These are phyloP conservation scores for Tadarida brasiliensis DNA, from an alignment of 2,797 vertebrate species.

Conservation along the genomic window DNA sequence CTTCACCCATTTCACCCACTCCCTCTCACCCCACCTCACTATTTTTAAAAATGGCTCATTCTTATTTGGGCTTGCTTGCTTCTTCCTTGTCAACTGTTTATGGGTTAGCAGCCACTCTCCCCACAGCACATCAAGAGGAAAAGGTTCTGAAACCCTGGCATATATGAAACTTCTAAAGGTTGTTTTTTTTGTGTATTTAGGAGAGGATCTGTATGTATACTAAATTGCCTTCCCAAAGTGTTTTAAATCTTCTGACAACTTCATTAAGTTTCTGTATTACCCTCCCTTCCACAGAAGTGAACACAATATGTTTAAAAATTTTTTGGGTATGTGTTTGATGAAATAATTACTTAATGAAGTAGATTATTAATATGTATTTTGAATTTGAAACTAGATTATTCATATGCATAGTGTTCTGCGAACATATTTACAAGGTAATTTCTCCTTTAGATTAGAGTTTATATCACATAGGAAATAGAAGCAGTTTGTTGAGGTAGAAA, in stretches of 20 bases:
- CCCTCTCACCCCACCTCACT: background rate
- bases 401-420: background rate
- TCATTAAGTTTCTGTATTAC: conserved; percentile 34
- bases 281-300: conserved; percentile 1
- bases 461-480: conserved; percentile 44
- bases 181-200: background rate
- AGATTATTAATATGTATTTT: conserved; percentile 2
- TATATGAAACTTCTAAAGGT: background rate
- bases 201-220: background rate
- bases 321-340: conserved; percentile 16
- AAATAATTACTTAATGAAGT: conserved; percentile 56
- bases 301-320: background rate
- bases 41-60: background rate
- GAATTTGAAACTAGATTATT: conserved; percentile 53
- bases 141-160: background rate
- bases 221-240: conserved; percentile 54
- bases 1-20: background rate
- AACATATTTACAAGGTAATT: conserved; percentile 50
- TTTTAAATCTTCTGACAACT: conserved; percentile 36
- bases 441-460: conserved; percentile 57
- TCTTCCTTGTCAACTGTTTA: background rate
- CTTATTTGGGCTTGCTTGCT: background rate
- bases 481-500: conserved; percentile 25
- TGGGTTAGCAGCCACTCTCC: conserved; percentile 1
- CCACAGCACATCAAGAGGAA: background rate